Evolutionary conservation across 2,113 vertebrate genomes (phyloP), one percentile per base, ranked within the genome.

Genomic region (Echinops telfairi): DNA sequence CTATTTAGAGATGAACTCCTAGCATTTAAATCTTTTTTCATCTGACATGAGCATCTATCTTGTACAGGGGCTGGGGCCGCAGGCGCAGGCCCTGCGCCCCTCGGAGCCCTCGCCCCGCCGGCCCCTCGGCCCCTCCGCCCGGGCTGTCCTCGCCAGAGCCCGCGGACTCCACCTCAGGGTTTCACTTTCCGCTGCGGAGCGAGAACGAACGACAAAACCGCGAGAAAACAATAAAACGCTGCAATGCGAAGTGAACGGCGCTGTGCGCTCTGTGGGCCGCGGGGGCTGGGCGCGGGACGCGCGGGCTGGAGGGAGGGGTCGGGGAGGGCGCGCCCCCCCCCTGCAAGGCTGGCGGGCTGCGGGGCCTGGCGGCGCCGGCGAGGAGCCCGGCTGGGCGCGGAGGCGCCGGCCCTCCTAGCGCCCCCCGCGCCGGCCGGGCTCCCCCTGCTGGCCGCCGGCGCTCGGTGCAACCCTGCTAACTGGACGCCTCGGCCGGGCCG

Each of bases 1-100:
- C 98, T 99, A 99, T 99, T 98, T 99, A 98, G 98, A 99, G 98
- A 99, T 98, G 98, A 99, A 99, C 97, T 99, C 98, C 93, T 98
- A 95, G 97, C 98, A 98, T 98, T 98, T 98, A 20, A 98, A 98
- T 94, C 96, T 97, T 97, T 95, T 97, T 97, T 83, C 97, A 98
- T 99, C 99, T 99, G 98, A 98, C 98, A 98, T 98, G 97, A 98
- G 97, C 98, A 98, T 97, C 96, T 99, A 98, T 99, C 98, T 98
- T 99, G 99, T 99, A 99, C 98, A 99, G 98, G 81, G 89, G 58
- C 47, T 89, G 86, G 20, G 91, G 87, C 91, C 83, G 62, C 40
- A 31, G 93, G 90, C 60, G 85, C 58, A 79, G 73, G 43, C 36
- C 86, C 84, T 14, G 78, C 36, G 17, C 84, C 79, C 90, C 4